Conservation (phyloP, 2,888 invertebrate species). For the Ectemnius continuus region DNA sequence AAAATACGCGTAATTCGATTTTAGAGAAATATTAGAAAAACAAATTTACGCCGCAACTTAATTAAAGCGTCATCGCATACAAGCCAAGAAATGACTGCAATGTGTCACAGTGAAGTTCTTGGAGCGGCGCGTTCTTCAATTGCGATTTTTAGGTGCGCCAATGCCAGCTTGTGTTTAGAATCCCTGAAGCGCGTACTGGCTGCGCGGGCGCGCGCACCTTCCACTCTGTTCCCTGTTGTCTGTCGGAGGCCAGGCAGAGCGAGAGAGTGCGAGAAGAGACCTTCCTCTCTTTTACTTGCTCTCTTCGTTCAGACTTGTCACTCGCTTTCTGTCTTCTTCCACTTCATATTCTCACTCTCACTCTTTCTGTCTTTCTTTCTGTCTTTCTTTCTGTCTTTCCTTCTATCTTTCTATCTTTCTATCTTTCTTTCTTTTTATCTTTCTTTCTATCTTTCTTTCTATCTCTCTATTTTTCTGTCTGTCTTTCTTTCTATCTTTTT, state of each 20-base stretch:
- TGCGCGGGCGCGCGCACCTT: slow-evolving; percentile 15
- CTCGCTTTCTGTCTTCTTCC: neutral
- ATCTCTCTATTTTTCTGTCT: no score
- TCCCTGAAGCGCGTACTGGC: no score
- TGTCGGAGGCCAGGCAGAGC: slow-evolving; percentile 22
- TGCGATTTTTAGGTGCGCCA: no score
- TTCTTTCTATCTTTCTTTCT: neutral
- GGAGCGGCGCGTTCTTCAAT: neutral
- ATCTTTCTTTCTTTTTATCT: slow-evolving; percentile 26
- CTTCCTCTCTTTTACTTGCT: slow-evolving; percentile 63
- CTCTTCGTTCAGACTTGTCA: slow-evolving; percentile 23
- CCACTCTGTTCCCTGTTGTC: slow-evolving; percentile 45
- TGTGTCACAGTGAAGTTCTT: neutral
- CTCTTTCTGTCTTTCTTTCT: slow-evolving; percentile 42
- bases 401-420: slow-evolving; percentile 14
- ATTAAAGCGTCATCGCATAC: no score
- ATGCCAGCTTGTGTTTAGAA: no score
- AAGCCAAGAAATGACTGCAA: no score
- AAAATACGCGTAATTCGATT: no score
- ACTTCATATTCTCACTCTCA: slow-evolving; percentile 49
- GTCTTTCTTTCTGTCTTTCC: slow-evolving; percentile 6
- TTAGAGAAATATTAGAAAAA: no score
- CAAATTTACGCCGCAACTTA: no score
- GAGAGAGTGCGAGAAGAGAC: slow-evolving; percentile 58
- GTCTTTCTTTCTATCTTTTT: slow-evolving; percentile 33